Conservation (phyloP, 2,113 vertebrate genomes). For the Phodopus roborovskii region DNA sequence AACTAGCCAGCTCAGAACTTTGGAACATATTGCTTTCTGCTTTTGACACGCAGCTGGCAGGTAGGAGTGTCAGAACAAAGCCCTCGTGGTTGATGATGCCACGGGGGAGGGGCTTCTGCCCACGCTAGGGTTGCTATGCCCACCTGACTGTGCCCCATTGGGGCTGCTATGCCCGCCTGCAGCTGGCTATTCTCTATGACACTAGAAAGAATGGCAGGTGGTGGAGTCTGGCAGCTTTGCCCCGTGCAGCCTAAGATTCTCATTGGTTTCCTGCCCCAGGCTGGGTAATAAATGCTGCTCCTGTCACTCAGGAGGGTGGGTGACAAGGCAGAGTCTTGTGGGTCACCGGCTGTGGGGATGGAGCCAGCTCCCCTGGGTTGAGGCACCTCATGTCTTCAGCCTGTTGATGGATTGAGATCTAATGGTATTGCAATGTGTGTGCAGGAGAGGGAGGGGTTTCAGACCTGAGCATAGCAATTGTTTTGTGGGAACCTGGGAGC, state of each 20-base stretch:
- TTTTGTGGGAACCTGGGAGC: background rate
- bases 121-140: background rate
- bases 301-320: background rate
- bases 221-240: too few relatives aligned
- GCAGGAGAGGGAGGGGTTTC: accelerated
- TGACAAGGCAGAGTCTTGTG: accelerated
- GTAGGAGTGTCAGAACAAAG: accelerated
- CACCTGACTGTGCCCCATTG: background rate
- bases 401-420: background rate
- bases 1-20: background rate
- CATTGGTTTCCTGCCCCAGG: too few relatives aligned
- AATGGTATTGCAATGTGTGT: background rate
- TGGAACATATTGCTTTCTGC: background rate
- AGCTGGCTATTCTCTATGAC: background rate
- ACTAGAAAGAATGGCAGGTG: background rate
- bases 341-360: too few relatives aligned
- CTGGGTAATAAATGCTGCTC: background rate
- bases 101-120: background rate
- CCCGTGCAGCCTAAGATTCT: background rate
- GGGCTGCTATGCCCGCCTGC: background rate
- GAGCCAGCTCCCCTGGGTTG: background rate
- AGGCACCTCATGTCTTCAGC: accelerated
- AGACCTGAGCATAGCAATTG: background rate
- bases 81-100: accelerated
- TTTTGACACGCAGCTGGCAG: accelerated